phyloP scores from a whole-genome alignment of 2,888 invertebrate species.

The Drosophila ezoana region DNA sequence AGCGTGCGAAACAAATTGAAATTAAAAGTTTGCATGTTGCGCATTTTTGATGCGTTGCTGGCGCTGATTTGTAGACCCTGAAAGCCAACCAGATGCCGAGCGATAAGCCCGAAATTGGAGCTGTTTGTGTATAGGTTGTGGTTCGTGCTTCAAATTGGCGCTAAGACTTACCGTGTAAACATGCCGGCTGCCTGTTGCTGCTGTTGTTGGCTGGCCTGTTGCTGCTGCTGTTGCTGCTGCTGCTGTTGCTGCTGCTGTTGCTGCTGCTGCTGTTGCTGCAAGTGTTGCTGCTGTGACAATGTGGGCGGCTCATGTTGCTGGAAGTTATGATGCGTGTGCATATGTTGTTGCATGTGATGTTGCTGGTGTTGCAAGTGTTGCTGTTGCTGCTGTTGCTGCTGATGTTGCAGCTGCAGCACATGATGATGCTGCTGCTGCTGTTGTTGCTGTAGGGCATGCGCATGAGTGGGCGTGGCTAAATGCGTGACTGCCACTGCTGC shows the following conservation, averaged over 20 bases:
- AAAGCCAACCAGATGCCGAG: conserved; percentile 46
- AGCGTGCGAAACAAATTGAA: conserved; percentile 77
- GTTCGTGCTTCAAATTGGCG: conserved; percentile 56
- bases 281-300: conserved; percentile 68
- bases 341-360: conserved; percentile 65
- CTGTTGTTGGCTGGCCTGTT: conserved; percentile 56
- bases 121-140: conserved; percentile 18
- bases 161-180: conserved; percentile 77
- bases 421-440: conserved; percentile 68
- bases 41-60: conserved; percentile 65
- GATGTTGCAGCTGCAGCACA: conserved; percentile 58
- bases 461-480: conserved; percentile 60
- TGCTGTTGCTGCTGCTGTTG: conserved; percentile 58
- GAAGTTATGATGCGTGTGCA: conserved; percentile 74
- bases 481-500: conserved; percentile 60
- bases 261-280: conserved; percentile 71
- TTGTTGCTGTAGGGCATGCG: conserved; percentile 57
- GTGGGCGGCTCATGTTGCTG: conserved; percentile 64
- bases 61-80: conserved; percentile 55
- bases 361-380: conserved; percentile 70
- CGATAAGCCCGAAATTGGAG: conserved; percentile 43
- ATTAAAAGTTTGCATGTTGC: conserved; percentile 76
- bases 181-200: conserved; percentile 72
- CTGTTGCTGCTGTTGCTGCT: conserved; percentile 62
- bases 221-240: conserved; percentile 66